Conservation (phyloP, 1,140 invertebrate species). For the Aphidius gifuensis region DNA sequence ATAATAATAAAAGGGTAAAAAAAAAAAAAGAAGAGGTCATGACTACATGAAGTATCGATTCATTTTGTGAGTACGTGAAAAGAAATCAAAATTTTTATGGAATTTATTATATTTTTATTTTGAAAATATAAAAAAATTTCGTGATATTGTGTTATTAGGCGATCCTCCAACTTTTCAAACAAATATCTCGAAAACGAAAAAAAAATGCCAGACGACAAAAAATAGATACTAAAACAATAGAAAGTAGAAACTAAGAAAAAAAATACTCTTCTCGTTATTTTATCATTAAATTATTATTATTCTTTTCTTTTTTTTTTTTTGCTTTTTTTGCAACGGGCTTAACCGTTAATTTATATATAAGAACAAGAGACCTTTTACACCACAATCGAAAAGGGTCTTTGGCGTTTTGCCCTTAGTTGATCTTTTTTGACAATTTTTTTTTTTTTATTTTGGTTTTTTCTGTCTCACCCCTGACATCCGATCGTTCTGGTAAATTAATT, state of each 20-base stretch:
- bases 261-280: conserved; percentile 34
- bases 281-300: conserved; percentile 35
- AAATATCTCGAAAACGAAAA: neutral
- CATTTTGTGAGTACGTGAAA: no score
- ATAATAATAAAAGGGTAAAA: no score
- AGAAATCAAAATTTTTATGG: no score
- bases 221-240: neutral
- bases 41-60: conserved; percentile 5
- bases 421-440: neutral
- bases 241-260: conserved; percentile 2
- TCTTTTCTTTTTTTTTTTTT: neutral
- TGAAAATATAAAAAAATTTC: neutral
- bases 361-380: neutral
- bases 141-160: conserved; percentile 17
- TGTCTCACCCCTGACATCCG: conserved; percentile 14
- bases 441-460: conserved; percentile 15
- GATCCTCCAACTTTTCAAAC: conserved; percentile 31
- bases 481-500: conserved; percentile 43
- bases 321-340: neutral
- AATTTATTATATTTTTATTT: no score
- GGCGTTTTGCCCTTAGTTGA: no score
- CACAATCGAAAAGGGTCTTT: neutral
- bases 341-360: neutral
- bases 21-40: neutral
- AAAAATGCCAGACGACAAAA: conserved; percentile 5